Percentiles rank a stretch among this genome's conserved stretches.
These are phyloP conservation scores for Ardeotis arabs DNA, from an alignment of 2,113 vertebrate genomes.

Conservation along the genomic window DNA sequence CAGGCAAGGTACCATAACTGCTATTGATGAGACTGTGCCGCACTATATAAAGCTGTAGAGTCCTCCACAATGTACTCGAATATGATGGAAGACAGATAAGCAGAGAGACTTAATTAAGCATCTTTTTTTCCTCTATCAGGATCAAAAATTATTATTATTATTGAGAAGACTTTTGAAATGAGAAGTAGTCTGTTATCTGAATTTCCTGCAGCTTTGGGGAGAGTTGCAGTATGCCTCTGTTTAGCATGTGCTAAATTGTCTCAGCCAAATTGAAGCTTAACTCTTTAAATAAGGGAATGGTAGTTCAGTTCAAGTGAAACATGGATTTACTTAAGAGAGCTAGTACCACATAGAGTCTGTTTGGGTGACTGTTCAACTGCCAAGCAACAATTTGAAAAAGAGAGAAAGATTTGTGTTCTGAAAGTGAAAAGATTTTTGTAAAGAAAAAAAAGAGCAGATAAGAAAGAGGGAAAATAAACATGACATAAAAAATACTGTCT, in stretches of 20 bases:
- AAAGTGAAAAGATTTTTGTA: neutral
- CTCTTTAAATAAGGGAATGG: neutral
- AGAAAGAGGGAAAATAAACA: neutral
- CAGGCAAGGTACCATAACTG: neutral
- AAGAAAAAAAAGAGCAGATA: neutral
- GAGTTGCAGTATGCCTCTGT: neutral
- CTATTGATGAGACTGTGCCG: neutral
- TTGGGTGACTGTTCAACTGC: neutral
- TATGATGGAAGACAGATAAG: slow-evolving; percentile 2
- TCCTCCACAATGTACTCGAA: neutral
- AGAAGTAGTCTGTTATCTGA: neutral
- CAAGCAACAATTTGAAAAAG: neutral
- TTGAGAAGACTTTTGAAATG: neutral
- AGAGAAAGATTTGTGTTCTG: neutral
- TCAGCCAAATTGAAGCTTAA: neutral
- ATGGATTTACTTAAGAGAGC: neutral
- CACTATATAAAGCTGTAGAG: neutral
- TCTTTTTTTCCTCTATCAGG: neutral
- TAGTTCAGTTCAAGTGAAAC: neutral
- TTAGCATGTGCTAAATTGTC: neutral
- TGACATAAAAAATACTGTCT: neutral
- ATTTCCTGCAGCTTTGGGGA: neutral
- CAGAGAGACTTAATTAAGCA: neutral
- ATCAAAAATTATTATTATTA: neutral
- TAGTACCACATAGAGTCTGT: neutral